Percentiles rank a stretch among this genome's conserved stretches.
These are phyloP conservation scores for Pandion haliaetus DNA, from an alignment of 2,113 vertebrate genomes.

Conservation along the genomic window DNA sequence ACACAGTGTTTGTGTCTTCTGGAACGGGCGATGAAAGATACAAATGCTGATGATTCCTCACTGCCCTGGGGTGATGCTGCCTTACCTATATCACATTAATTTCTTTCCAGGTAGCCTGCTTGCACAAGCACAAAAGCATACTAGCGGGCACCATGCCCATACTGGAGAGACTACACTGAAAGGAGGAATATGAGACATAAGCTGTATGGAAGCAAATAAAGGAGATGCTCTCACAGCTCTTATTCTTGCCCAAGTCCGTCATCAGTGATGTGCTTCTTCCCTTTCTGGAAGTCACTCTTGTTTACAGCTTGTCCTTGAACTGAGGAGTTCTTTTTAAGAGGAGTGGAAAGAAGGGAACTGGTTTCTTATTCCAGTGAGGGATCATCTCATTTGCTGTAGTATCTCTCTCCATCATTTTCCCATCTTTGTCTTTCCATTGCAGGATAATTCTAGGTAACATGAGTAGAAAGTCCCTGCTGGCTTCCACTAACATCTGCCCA, in stretches of 20 bases:
- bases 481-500: background rate
- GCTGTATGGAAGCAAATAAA: background rate
- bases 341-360: background rate
- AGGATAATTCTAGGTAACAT: background rate
- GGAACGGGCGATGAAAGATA: background rate
- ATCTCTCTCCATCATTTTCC: background rate
- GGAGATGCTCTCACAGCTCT: background rate
- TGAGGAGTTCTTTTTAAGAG: background rate
- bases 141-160: background rate
- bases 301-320: background rate
- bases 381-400: background rate
- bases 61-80: background rate
- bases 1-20: background rate
- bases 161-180: background rate
- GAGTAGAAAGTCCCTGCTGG: background rate
- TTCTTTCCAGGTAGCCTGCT: slow-evolving; percentile 25
- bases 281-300: background rate
- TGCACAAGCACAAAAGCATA: background rate
- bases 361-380: background rate
- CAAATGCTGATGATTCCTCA: background rate
- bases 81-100: background rate
- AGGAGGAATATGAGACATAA: background rate
- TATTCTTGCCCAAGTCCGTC: background rate
- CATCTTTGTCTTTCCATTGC: background rate
- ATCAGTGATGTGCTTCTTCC: background rate